These are phyloP conservation scores for Clostera curtula DNA, from an alignment of 2,888 invertebrate genomes.

Conservation along the genomic window DNA sequence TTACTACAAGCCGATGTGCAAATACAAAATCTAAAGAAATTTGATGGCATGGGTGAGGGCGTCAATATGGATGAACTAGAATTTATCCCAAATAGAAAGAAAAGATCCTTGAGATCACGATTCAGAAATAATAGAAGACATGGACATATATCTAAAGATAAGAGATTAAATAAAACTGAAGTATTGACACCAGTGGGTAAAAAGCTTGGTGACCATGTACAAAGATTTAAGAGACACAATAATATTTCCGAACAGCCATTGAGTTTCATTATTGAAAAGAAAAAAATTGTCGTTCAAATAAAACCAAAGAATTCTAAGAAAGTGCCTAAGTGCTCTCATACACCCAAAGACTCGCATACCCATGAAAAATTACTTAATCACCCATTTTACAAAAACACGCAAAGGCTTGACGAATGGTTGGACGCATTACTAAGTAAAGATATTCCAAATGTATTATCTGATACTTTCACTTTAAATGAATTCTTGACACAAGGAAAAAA, in stretches of 20 bases:
- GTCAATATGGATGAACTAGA: constrained; percentile 6
- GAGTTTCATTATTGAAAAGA: constrained; percentile 38
- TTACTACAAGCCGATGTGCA: constrained; percentile 49
- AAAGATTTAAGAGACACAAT: constrained; percentile 16
- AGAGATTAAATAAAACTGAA: constrained; percentile 3
- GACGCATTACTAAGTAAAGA: constrained; percentile 37
- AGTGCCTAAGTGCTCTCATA: constrained; percentile 45
- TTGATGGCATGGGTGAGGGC: constrained; percentile 1
- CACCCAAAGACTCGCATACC: constrained; percentile 31
- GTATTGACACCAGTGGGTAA: constrained; percentile 1
- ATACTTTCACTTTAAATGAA: constrained; percentile 25
- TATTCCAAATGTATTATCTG: constrained; percentile 23
- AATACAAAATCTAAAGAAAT: constrained; percentile 42
- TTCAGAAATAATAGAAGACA: constrained; percentile 8
- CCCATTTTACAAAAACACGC: constrained; percentile 48
- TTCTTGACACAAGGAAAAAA: constrained; percentile 17
- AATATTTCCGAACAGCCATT: constrained; percentile 20
- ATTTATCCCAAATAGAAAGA: constrained; percentile 26
- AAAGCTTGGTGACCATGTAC: constrained; percentile 4
- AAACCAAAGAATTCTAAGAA: constrained; percentile 22
- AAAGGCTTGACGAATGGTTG: constrained; percentile 41
- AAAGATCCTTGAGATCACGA: constrained; percentile 29
- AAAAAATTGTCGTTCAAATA: constrained; percentile 37
- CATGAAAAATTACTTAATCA: constrained; percentile 45
- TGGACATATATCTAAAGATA: constrained; percentile 2